phyloP scores from a whole-genome alignment of 2,797 vertebrate species.

The Pseudotriccus pelzelni region DNA sequence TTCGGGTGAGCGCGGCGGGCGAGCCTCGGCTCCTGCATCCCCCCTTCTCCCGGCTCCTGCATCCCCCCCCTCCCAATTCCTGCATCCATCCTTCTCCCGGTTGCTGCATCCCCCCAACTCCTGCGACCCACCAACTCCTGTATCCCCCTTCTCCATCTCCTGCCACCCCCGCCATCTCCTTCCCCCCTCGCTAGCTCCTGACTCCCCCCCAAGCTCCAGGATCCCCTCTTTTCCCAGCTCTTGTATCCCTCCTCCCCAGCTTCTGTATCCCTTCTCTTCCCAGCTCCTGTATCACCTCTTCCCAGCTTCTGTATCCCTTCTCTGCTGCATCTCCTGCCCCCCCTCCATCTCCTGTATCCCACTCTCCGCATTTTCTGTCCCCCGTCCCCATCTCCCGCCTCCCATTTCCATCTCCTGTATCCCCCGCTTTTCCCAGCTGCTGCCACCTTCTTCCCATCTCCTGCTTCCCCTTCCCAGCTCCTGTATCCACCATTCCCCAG shows the following conservation, averaged over 20 bases:
- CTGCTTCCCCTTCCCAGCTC: neutral
- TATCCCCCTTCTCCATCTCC: too few species aligned
- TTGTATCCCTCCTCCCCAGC: too few species aligned
- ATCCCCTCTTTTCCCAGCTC: neutral
- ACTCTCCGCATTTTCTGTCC: too few species aligned
- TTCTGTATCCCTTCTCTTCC: neutral
- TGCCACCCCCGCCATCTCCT: too few species aligned
- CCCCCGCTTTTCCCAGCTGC: neutral
- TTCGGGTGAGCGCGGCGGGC: constrained; percentile 87
- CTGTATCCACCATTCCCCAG: neutral
- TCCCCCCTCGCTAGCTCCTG: neutral
- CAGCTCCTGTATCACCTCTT: neutral
- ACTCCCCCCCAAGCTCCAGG: too few species aligned
- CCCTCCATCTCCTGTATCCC: too few species aligned
- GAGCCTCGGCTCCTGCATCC: neutral
- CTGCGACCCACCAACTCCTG: too few species aligned
- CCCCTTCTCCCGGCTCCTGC: neutral
- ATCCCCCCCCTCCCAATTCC: neutral
- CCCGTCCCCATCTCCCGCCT: too few species aligned
- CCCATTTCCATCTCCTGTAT: neutral
- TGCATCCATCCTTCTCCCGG: neutral
- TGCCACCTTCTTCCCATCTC: neutral
- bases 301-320: too few species aligned
- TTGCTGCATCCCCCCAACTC: neutral
- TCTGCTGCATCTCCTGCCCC: neutral